Base-by-base conservation (phyloP, 2,797 vertebrate species). In the Cossypha heuglini region DNA sequence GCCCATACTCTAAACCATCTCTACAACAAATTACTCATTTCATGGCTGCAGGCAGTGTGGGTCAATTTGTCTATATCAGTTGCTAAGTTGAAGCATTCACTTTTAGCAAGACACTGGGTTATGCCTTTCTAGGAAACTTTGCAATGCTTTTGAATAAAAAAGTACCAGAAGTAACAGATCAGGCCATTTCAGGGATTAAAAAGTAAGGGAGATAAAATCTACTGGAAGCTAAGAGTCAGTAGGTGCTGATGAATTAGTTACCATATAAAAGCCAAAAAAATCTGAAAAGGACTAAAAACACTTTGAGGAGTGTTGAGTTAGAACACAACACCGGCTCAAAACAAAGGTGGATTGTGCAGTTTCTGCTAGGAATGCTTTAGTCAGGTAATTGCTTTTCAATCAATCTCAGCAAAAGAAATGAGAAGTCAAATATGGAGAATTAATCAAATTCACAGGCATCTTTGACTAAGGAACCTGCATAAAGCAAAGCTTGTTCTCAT, bases 11-110 rank as follows among this genome's bases (percentile, higher is more conserved):
- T 77, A 85, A 89, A 91, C 66, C 2, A 2, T 72, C 80, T 90
- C 64, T 52, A 40, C 71, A 18, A 88, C 93, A 96, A 97, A 97
- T 96, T 85, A 96, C 86, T 89, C 90, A 96, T 97, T 97, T 97
- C 61, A 75, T 88, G 82, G 93, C 96, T 97, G 48, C 64, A 93
- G 94, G 96, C 94, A 95, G 78, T 79, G 80, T 83, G 94, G 96
- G 95, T 96, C 94, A 91, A 97, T 96, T 96, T 94, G 75, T 95
- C 84, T 85, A 17, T 88, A 91, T 79, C 94, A 92, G 68, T 93
- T 93, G 79, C 68, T 86, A 76, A 96, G 88, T 87, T 90, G 90
- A 94, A 90, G 79, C 62, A 28, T 80, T 79, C 29, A 49, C 91
- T 89, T 93, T 64, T 64, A 86, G 92, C 59, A 86, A 86, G 87